Base-by-base conservation (phyloP, 2,797 vertebrate species). In the Lycodopsis pacificus region DNA sequence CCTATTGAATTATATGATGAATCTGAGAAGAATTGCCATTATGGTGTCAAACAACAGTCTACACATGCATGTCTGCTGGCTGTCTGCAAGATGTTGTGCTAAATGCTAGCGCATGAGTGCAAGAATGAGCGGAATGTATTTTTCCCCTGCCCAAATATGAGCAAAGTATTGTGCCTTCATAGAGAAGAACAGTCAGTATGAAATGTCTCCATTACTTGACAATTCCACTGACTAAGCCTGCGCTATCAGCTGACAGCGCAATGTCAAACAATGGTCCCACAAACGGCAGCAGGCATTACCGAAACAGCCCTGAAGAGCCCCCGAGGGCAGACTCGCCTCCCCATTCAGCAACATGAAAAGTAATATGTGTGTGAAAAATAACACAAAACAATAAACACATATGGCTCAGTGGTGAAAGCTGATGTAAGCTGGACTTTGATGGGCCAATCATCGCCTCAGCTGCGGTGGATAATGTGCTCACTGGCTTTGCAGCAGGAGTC, bases 1-100 rank as follows among this genome's bases (percentile, higher is more conserved):
- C 66, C 81, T 86, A 90, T 94, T 94, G 82, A 89, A 92, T 94
- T 91, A 94, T 92, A 90, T 91, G 79, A 89, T 89, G 91, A 86
- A 92, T 92, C 77, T 86, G 88, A 80, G 75, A 91, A 92, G 88
- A 93, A 93, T 91, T 46, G 51, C 79, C 83, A 62, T 81, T 77
- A 85, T 75, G 76, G 73, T 54, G 81, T 64, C 61, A 86, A 84
- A 95, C 93, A 95, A 93, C 89, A 89, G 91, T 90, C 93, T 92
- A 90, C 90, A 90, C 90, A 94, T 90, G 84, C 81, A 81, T 77
- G 78, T 69, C 65, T 88, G 79, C 82, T 80, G 79, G 53, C 79
- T 71, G 83, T 80, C 81, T 86, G 80, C 83, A 86, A 89, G 91
- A 93, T 91, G 65, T 79, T 92, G 81, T 68, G 78, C 87, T 95